Percentiles rank a stretch among this genome's conserved stretches.
Evolutionary conservation across 2,113 vertebrate species (phyloP).

Genomic region (Irena cyanogastra): DNA sequence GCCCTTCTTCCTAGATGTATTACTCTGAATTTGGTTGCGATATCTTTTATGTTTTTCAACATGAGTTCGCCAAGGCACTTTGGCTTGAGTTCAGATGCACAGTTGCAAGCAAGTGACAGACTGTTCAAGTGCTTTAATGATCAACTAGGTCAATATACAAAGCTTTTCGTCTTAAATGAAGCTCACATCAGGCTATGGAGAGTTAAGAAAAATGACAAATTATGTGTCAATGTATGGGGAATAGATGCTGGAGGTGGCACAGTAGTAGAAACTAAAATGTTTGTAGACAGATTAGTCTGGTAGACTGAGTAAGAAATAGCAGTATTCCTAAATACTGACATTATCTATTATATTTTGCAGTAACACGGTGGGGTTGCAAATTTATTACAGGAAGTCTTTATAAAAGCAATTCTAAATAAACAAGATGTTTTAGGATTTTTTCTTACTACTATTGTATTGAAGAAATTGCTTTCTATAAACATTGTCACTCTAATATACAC

Average conservation of each 20-base stretch:
- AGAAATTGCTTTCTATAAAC: not conserved
- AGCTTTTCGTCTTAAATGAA: not conserved
- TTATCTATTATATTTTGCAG: not conserved
- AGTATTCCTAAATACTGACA: not conserved
- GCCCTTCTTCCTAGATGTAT: not conserved
- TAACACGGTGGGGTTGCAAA: rapidly evolving
- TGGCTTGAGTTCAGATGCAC: not conserved
- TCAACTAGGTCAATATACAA: not conserved
- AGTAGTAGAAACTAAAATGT: not conserved
- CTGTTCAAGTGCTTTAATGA: not conserved
- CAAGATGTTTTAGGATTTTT: not conserved
- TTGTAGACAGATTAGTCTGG: not conserved
- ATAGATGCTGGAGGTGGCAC: not conserved
- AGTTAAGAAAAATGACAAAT: not conserved
- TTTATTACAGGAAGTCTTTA: not conserved
- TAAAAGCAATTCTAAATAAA: not conserved
- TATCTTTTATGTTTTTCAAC: not conserved
- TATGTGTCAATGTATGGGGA: not conserved
- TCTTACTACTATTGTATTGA: not conserved
- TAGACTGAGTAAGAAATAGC: not conserved
- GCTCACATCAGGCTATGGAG: not conserved
- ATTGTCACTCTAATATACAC: not conserved
- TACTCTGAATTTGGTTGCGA: not conserved
- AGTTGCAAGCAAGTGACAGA: not conserved
- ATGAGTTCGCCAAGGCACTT: rapidly evolving